A percentile compares a stretch with the other conserved stretches of the same genome.
These are phyloP conservation scores for Troides helena DNA, from an alignment of 2,888 invertebrate species.

Conservation along the genomic window DNA sequence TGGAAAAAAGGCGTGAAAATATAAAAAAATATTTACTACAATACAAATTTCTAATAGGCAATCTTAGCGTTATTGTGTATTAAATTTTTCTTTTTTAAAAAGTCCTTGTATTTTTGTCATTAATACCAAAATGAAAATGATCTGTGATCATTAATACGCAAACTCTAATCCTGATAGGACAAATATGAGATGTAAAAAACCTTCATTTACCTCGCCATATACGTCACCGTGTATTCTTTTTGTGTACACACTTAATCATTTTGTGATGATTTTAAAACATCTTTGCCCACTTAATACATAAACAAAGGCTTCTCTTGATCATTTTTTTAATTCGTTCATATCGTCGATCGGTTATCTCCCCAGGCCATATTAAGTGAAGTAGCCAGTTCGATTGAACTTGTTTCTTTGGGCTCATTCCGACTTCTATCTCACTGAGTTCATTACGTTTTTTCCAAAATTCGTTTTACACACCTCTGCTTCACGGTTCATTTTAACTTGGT, in stretches of 20 bases:
- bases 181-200: not conserved
- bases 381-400: not conserved
- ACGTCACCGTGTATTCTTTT: not conserved
- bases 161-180: too few relatives aligned
- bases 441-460: constrained; percentile 22
- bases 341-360: not conserved
- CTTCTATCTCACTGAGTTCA: not conserved
- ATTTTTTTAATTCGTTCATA: not conserved
- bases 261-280: not conserved
- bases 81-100: too few relatives aligned
- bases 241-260: not conserved
- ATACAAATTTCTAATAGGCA: too few relatives aligned
- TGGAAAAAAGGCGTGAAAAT: too few relatives aligned
- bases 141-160: too few relatives aligned
- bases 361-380: not conserved
- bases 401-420: not conserved
- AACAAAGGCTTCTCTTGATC: not conserved
- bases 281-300: not conserved
- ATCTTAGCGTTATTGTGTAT: too few relatives aligned
- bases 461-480: constrained; percentile 26
- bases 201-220: not conserved
- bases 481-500: constrained; percentile 43
- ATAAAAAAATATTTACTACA: too few relatives aligned
- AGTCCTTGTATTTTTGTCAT: too few relatives aligned
- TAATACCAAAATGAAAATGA: too few relatives aligned